Conservation (phyloP, 1,140 invertebrate species). For the Drosophila watanabei region DNA sequence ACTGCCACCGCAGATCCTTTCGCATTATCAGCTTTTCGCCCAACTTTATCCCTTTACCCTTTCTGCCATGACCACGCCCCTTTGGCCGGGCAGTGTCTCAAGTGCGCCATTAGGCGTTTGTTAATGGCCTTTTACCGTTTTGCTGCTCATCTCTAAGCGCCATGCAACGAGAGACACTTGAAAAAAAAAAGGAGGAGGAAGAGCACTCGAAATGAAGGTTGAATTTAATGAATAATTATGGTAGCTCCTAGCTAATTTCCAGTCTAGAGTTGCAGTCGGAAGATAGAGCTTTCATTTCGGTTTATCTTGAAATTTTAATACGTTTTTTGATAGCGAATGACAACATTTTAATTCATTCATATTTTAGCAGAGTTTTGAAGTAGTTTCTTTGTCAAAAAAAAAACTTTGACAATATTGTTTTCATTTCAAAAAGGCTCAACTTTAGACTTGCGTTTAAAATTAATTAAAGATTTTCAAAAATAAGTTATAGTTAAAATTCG, state of each 20-base stretch:
- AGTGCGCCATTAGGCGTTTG: too few species aligned
- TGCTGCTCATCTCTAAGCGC: slow-evolving; percentile 51
- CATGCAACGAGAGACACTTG: slow-evolving; percentile 56
- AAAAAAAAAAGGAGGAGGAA: background rate
- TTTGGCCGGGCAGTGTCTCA: too few species aligned
- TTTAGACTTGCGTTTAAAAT: too few species aligned
- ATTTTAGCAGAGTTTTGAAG: too few species aligned
- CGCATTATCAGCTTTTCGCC: slow-evolving; percentile 65
- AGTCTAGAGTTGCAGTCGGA: background rate
- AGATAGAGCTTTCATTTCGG: background rate
- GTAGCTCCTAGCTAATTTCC: background rate
- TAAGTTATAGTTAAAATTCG: too few species aligned
- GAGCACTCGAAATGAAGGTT: background rate
- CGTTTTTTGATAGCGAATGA: too few species aligned
- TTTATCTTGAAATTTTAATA: background rate
- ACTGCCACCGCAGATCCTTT: slow-evolving; percentile 35
- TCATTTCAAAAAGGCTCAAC: too few species aligned
- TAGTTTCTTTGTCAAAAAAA: too few species aligned
- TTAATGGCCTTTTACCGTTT: slow-evolving; percentile 79
- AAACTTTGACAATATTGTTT: too few species aligned
- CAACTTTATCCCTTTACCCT: slow-evolving; percentile 32
- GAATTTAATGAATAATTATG: background rate
- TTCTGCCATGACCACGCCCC: slow-evolving; percentile 7
- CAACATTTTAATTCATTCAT: too few species aligned
- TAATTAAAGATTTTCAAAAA: too few species aligned